These are phyloP conservation scores for Triplophysa tibetana DNA, from an alignment of 2,113 vertebrate genomes.

Conservation along the genomic window DNA sequence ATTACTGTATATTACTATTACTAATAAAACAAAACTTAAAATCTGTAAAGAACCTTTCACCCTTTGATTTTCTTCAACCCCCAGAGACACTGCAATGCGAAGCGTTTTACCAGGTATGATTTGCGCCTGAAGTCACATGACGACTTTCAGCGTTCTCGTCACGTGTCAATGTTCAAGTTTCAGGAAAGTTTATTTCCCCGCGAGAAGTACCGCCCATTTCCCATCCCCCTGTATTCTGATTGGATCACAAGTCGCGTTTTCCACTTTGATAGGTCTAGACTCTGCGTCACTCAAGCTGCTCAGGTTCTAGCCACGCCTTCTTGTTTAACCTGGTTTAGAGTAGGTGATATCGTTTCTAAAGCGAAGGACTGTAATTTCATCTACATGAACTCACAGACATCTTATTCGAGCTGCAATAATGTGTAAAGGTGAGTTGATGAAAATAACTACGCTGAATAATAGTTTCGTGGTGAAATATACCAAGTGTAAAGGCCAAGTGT, in stretches of 20 bases:
- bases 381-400: background rate
- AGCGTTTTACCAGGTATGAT: constrained; percentile 56
- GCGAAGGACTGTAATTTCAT: constrained; percentile 22
- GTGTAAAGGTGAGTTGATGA: constrained; percentile 64
- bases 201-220: constrained; percentile 46
- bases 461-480: background rate
- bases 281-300: constrained; percentile 3
- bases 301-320: constrained; percentile 57
- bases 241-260: constrained; percentile 45
- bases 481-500: background rate
- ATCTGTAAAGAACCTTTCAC: background rate
- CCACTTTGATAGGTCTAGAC: constrained; percentile 1
- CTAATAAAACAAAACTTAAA: background rate
- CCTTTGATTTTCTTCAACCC: background rate
- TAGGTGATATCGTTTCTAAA: constrained; percentile 61
- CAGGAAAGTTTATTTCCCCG: constrained; percentile 65
- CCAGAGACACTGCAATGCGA: constrained; percentile 28
- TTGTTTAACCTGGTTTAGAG: constrained; percentile 59
- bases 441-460: background rate
- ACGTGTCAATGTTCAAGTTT: constrained; percentile 75
- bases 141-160: constrained; percentile 53
- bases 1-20: too few relatives aligned
- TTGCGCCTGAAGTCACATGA: constrained; percentile 68
- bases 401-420: background rate
- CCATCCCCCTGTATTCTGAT: constrained; percentile 52